A percentile compares a stretch with the other conserved stretches of the same genome.
Conservation (phyloP, 2,113 vertebrate species). For the Lepidothrix coronata region DNA sequence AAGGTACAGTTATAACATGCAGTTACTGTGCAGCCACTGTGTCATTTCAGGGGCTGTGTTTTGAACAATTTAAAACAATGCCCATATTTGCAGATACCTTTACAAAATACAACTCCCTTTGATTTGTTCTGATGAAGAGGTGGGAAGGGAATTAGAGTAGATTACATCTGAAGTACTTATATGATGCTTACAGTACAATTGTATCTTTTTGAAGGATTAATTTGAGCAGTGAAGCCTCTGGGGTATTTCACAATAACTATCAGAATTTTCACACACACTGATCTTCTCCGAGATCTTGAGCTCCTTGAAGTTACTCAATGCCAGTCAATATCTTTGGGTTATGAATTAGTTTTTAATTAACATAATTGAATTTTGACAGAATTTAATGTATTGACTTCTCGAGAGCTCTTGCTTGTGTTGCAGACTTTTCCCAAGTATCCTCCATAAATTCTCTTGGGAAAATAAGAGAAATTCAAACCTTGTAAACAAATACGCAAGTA, state of each 20-base stretch:
- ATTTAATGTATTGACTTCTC: neutral
- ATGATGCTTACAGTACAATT: neutral
- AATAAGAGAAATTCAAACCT: neutral
- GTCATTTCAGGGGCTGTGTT: neutral
- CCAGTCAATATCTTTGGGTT: neutral
- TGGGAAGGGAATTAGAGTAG: neutral
- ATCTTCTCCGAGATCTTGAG: neutral
- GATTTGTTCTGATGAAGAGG: neutral
- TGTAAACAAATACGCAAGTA: neutral
- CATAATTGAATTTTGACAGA: neutral
- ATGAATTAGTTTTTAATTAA: neutral
- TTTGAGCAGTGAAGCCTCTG: neutral
- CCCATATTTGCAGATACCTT: neutral
- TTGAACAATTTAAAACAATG: neutral
- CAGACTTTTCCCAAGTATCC: neutral
- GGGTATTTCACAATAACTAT: neutral
- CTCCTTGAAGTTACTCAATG: constrained; percentile 4
- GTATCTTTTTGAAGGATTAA: neutral
- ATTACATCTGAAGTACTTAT: neutral
- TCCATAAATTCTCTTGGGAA: neutral
- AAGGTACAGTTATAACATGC: neutral
- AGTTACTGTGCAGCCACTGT: neutral
- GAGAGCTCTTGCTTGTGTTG: neutral
- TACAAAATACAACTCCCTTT: neutral
- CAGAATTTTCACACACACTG: neutral